Evolutionary conservation across 1,140 invertebrate species (phyloP).

Genomic region (Drosophila cardini): DNA sequence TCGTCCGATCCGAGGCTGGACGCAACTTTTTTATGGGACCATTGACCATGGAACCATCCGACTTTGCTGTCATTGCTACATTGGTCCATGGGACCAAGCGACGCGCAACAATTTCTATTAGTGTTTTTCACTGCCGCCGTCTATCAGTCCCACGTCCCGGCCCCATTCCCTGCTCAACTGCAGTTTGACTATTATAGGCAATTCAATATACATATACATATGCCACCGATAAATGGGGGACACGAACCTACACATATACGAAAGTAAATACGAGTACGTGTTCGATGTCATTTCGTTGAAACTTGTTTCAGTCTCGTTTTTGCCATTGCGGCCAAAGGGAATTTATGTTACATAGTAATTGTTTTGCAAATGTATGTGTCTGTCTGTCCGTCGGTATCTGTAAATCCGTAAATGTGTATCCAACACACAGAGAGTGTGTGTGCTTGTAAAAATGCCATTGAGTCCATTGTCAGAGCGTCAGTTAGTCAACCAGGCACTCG

Average conservation of each 20-base stretch:
- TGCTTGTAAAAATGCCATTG: conserved; percentile 47
- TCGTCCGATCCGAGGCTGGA: conserved; percentile 65
- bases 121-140: conserved; percentile 55
- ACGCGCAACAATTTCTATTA: conserved; percentile 77
- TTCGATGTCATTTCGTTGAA: conserved; percentile 66
- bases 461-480: conserved; percentile 47
- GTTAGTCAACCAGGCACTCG: conserved; percentile 54
- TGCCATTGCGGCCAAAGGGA: conserved; percentile 42
- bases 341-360: conserved; percentile 44
- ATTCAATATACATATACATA: conserved; percentile 14
- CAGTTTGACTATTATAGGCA: conserved; percentile 48
- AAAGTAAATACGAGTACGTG: conserved; percentile 9
- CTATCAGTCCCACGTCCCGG: conserved; percentile 24
- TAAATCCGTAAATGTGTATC: too few species aligned
- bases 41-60: not conserved
- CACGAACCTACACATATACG: not conserved
- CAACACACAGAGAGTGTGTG: conserved; percentile 4
- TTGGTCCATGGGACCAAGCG: conserved; percentile 22
- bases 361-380: conserved; percentile 13
- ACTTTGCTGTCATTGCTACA: conserved; percentile 15
- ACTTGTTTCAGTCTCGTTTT: conserved; percentile 53
- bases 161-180: conserved; percentile 7
- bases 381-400: conserved; percentile 7
- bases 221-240: not conserved
- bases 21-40: conserved; percentile 11